Base-by-base conservation (phyloP, 2,888 invertebrate species). In the Epinotia bilunana region DNA sequence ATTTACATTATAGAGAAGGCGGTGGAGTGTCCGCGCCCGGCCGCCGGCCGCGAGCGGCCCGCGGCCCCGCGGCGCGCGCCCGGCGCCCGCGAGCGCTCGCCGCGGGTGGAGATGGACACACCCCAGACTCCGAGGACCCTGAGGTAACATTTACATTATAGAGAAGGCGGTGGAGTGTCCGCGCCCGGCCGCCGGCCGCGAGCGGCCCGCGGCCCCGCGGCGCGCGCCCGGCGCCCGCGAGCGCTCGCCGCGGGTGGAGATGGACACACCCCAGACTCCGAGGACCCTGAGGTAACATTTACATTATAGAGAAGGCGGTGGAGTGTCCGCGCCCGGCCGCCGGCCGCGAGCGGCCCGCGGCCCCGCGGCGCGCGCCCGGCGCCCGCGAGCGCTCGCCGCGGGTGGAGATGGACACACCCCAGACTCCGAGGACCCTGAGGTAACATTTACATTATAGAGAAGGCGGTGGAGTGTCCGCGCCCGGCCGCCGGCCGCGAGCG, bases 311-410 rank as follows among this genome's bases (percentile, higher is more conserved):
- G 0, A 88, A 84, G 70, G 73, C 86, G 0, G 79, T 80, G 6
- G 90, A 88, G 72, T 87, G 89, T 0, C 88, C 91, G 0, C 84
- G 83, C 16, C 79, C n/a, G n/a, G n/a, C n/a, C n/a, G n/a, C n/a
- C n/a, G n/a, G n/a, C n/a, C n/a, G n/a, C n/a, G n/a, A n/a, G n/a
- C n/a, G n/a, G n/a, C n/a, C n/a, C n/a, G n/a, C n/a, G n/a, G n/a
- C n/a, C n/a, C n/a, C n/a, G n/a, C n/a, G n/a, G n/a, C n/a, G n/a
- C n/a, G n/a, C n/a, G n/a, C n/a, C n/a, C n/a, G n/a, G n/a, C n/a
- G n/a, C n/a, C n/a, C n/a, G n/a, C n/a, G n/a, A n/a, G n/a, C n/a
- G 87, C 16, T 91, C 91, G 4, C 91, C 93, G 1, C 91, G 92
- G 77, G 80, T 90, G 1, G 90, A 91, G 76, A 71, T 81, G 5